A percentile compares a stretch with the other conserved stretches of the same genome.
Conservation (phyloP, 2,113 vertebrate species). For the Alces alces region DNA sequence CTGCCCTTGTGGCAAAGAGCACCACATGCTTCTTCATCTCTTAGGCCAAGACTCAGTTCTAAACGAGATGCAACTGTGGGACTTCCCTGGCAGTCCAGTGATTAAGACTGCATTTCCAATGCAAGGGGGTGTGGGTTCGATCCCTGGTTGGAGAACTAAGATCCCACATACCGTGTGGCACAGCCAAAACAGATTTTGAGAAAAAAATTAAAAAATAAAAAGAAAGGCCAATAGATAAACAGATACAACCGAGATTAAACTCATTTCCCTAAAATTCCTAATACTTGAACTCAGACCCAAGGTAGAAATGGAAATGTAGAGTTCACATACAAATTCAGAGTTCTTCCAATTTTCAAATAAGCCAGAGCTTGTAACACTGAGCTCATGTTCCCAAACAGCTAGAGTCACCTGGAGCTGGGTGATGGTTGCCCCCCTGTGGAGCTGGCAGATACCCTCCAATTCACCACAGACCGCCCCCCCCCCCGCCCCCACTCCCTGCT, state of each 20-base stretch:
- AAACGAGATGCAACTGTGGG: not conserved
- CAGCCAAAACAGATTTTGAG: not conserved
- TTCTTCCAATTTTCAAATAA: constrained; percentile 3
- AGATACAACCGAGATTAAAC: not conserved
- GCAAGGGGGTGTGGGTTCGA: not conserved
- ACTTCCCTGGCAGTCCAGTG: not conserved
- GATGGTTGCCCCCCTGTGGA: not conserved
- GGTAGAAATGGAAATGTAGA: not conserved
- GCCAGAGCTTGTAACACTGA: not conserved
- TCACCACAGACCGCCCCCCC: not conserved
- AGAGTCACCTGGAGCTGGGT: not conserved
- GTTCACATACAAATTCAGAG: not conserved
- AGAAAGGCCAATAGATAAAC: not conserved
- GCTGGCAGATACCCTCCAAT: not conserved
- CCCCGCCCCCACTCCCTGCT: not conserved
- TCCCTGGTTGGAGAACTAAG: not conserved
- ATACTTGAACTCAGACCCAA: not conserved
- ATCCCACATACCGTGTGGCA: accelerated
- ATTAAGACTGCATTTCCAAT: not conserved
- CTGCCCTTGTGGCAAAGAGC: not conserved
- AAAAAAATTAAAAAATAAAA: not conserved
- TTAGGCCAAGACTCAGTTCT: not conserved
- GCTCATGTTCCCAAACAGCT: not conserved
- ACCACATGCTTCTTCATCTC: not conserved
- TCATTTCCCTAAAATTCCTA: not conserved